phyloP scores from a whole-genome alignment of 2,888 invertebrate species.

The Mimas tiliae region DNA sequence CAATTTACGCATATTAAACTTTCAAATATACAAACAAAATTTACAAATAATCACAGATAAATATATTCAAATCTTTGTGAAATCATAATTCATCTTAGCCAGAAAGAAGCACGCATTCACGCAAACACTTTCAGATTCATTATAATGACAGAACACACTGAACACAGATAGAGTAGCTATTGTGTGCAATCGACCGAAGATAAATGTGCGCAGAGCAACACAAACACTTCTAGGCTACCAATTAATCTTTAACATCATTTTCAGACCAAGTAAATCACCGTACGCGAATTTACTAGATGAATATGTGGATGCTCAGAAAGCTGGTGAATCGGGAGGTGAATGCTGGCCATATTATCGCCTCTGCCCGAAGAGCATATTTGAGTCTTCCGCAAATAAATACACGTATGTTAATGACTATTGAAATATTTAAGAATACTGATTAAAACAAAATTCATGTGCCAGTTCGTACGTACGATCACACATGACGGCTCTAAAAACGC shows the following conservation, averaged over 20 bases:
- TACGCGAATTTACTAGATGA: conserved; percentile 89
- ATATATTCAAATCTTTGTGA: background rate
- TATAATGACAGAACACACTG: conserved; percentile 1
- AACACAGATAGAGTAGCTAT: background rate
- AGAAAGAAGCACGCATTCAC: background rate
- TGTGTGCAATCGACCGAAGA: background rate
- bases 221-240: conserved; percentile 29
- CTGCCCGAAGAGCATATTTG: conserved; percentile 92
- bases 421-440: background rate
- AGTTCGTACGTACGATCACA: too few relatives aligned
- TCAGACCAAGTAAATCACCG: conserved; percentile 92
- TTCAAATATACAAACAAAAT: too few relatives aligned
- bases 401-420: conserved; percentile 62
- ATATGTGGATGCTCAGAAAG: conserved; percentile 92
- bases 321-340: conserved; percentile 90
- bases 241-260: conserved; percentile 32
- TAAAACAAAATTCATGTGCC: background rate
- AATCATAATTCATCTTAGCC: background rate
- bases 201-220: background rate
- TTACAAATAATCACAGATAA: too few relatives aligned
- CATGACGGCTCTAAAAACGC: too few relatives aligned
- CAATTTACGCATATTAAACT: too few relatives aligned
- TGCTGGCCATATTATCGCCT: conserved; percentile 94
- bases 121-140: conserved; percentile 2
- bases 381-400: conserved; percentile 79